phyloP scores from a whole-genome alignment of 1,140 invertebrate species.

The Cryptotermes secundus region DNA sequence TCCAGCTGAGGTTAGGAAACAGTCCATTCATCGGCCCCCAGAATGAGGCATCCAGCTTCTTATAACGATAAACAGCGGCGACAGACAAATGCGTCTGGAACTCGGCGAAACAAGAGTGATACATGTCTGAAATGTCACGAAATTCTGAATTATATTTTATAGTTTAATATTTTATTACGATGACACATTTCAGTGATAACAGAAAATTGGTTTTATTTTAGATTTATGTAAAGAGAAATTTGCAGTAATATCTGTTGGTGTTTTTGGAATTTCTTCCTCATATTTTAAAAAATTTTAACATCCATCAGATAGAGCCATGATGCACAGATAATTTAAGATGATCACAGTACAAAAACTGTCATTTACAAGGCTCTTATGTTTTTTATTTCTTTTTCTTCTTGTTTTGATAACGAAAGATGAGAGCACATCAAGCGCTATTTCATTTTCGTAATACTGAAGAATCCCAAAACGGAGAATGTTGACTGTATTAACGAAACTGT shows the following conservation, averaged over 20 bases:
- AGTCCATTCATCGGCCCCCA: neutral
- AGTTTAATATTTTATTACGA: neutral
- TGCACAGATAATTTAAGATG: neutral
- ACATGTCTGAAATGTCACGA: neutral
- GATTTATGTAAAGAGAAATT: neutral
- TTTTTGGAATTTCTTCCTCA: neutral
- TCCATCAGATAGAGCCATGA: neutral
- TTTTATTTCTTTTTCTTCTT: neutral
- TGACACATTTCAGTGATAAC: neutral
- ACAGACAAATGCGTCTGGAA: neutral
- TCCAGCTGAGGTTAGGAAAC: neutral
- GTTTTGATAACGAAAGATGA: neutral
- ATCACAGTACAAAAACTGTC: neutral
- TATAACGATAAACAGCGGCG: conserved; percentile 3
- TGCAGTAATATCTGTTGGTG: neutral
- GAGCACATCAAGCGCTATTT: neutral
- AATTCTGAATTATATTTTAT: neutral
- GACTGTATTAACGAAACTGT: too few species aligned
- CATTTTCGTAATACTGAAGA: neutral
- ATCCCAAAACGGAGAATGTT: neutral
- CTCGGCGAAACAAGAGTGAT: neutral
- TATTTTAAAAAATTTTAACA: neutral
- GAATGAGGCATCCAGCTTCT: neutral
- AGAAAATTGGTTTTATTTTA: neutral
- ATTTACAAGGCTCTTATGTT: neutral